Evolutionary conservation across 2,888 invertebrate species (phyloP).

Genomic region (Epirrita christyi): DNA sequence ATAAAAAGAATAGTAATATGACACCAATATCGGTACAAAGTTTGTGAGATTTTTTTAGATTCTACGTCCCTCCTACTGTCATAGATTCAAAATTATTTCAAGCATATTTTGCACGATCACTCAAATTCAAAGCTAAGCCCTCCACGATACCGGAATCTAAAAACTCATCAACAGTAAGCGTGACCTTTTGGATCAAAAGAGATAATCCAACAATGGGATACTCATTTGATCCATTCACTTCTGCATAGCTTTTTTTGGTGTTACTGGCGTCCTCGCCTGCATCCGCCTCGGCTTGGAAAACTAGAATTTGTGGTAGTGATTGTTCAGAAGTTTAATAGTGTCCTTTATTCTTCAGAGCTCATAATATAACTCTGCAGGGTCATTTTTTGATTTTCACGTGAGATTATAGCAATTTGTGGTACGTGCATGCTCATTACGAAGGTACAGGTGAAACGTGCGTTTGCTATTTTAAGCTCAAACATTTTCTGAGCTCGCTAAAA

Average conservation of each 20-base stretch:
- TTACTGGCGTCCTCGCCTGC: slow-evolving; percentile 54
- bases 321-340: slow-evolving; percentile 18
- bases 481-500: background rate
- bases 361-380: no score
- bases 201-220: slow-evolving; percentile 55
- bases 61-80: no score
- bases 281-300: slow-evolving; percentile 49
- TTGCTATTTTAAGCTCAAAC: no score
- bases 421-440: no score
- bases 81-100: no score
- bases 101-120: background rate
- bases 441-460: no score
- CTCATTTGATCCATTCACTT: slow-evolving; percentile 56
- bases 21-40: no score
- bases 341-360: slow-evolving; percentile 2
- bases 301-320: slow-evolving; percentile 31
- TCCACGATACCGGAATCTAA: slow-evolving; percentile 44
- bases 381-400: no score
- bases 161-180: slow-evolving; percentile 46
- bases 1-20: no score
- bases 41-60: no score
- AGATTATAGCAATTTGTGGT: no score
- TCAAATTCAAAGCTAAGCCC: background rate
- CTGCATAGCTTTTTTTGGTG: slow-evolving; percentile 55
- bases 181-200: slow-evolving; percentile 51